Percentiles rank a stretch among this genome's conserved stretches.
Evolutionary conservation across 2,888 invertebrate species (phyloP).

Genomic region (Empis livida): DNA sequence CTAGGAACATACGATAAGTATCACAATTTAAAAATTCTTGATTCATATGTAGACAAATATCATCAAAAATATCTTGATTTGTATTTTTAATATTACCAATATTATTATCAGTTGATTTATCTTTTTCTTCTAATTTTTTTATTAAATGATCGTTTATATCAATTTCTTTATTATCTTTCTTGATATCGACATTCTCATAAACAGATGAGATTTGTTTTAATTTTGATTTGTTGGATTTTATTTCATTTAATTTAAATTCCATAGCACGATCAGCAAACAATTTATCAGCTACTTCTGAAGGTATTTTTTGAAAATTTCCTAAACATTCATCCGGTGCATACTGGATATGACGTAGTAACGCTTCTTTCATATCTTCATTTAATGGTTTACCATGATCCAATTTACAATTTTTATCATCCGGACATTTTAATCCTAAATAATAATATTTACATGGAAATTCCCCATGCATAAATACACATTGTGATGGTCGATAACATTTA

Average conservation of each 20-base stretch:
- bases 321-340: background rate
- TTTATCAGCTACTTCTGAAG: background rate
- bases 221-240: no score
- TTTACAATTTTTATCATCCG: background rate
- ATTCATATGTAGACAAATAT: no score
- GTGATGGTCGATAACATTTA: background rate
- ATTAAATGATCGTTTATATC: no score
- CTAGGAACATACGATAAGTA: no score
- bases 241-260: background rate
- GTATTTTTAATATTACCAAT: no score
- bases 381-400: background rate
- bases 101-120: no score
- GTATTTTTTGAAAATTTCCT: background rate
- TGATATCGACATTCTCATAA: no score
- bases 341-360: background rate
- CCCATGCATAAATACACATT: background rate
- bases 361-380: background rate
- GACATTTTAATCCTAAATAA: background rate
- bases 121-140: no score
- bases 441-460: background rate
- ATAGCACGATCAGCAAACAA: background rate
- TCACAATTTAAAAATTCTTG: no score
- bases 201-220: no score
- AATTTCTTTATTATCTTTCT: no score
- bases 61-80: no score